Evolutionary conservation across 2,113 vertebrate genomes (phyloP).

Genomic region (Pipa parva): DNA sequence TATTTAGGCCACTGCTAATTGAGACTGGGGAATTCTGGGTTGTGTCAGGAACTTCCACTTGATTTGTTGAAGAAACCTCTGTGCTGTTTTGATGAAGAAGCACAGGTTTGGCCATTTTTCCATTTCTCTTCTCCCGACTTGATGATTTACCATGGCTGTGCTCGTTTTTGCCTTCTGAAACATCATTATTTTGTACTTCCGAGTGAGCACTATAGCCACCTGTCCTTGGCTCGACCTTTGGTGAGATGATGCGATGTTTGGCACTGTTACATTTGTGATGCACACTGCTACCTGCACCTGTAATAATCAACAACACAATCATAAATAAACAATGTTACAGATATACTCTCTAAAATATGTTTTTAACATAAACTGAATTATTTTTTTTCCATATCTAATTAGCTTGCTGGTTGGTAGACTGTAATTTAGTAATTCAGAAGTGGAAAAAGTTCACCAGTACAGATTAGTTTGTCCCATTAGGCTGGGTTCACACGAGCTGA

Average conservation of each 20-base stretch:
- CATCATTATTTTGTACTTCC: conserved; percentile 96
- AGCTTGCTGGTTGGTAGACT: conserved; percentile 19
- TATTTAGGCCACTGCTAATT: conserved; percentile 97
- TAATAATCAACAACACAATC: conserved; percentile 39
- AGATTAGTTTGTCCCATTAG: not conserved
- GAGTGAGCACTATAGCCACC: conserved; percentile 85
- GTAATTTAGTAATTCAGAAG: not conserved
- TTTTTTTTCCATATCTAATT: conserved; percentile 4
- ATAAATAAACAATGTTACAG: not conserved
- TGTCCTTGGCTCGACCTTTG: conserved; percentile 90
- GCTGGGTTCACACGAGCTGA: too few relatives aligned
- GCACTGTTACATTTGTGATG: conserved; percentile 99
- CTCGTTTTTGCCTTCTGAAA: conserved; percentile 94
- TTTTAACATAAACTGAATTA: not conserved
- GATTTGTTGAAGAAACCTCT: conserved; percentile 96
- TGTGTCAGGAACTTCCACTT: conserved; percentile 97
- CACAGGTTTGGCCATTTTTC: conserved; percentile 90
- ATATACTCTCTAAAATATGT: not conserved
- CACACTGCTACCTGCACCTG: conserved; percentile 95
- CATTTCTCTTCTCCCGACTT: conserved; percentile 91
- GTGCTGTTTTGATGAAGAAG: conserved; percentile 96
- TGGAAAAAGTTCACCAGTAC: not conserved
- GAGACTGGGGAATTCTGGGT: conserved; percentile 97
- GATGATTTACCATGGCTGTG: conserved; percentile 76
- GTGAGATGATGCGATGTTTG: conserved; percentile 98